These are phyloP conservation scores for Agrilus planipennis DNA, from an alignment of 1,140 invertebrate species.

Conservation along the genomic window DNA sequence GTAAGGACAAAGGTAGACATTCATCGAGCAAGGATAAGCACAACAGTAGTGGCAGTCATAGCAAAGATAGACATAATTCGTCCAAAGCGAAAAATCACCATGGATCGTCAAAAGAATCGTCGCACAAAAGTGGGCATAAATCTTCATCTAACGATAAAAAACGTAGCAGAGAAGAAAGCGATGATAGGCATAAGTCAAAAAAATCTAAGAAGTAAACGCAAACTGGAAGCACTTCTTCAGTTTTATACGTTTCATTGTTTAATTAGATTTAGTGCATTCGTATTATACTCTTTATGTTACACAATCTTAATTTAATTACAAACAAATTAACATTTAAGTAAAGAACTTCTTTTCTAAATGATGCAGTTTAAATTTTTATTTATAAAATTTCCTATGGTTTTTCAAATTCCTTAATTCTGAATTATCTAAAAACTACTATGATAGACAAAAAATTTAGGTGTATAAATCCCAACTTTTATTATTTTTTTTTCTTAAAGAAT, in stretches of 20 bases:
- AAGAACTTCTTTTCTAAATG: too few relatives aligned
- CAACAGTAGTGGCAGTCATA: slow-evolving; percentile 11
- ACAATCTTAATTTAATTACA: too few relatives aligned
- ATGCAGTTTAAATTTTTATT: too few relatives aligned
- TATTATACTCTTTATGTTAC: not conserved
- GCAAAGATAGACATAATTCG: slow-evolving; percentile 2
- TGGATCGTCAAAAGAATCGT: not conserved
- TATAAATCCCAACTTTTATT: too few relatives aligned
- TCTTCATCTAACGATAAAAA: slow-evolving; percentile 40
- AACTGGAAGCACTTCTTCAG: too few relatives aligned
- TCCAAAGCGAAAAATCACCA: not conserved
- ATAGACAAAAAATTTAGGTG: too few relatives aligned
- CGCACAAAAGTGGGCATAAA: slow-evolving; percentile 8
- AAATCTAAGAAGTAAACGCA: slow-evolving; percentile 47
- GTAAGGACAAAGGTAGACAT: slow-evolving; percentile 27
- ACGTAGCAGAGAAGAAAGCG: slow-evolving; percentile 58
- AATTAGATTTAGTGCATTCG: not conserved
- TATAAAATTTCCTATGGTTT: too few relatives aligned
- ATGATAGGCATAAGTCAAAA: slow-evolving; percentile 53
- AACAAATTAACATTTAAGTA: too few relatives aligned
- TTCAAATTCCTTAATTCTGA: too few relatives aligned
- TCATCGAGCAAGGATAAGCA: slow-evolving; percentile 23
- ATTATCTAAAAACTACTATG: too few relatives aligned
- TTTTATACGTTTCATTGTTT: not conserved
- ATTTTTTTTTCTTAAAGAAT: too few relatives aligned